A percentile compares a stretch with the other conserved stretches of the same genome.
These are phyloP conservation scores for Drosophila sulfurigaster DNA, from an alignment of 1,140 invertebrate species.

Conservation along the genomic window DNA sequence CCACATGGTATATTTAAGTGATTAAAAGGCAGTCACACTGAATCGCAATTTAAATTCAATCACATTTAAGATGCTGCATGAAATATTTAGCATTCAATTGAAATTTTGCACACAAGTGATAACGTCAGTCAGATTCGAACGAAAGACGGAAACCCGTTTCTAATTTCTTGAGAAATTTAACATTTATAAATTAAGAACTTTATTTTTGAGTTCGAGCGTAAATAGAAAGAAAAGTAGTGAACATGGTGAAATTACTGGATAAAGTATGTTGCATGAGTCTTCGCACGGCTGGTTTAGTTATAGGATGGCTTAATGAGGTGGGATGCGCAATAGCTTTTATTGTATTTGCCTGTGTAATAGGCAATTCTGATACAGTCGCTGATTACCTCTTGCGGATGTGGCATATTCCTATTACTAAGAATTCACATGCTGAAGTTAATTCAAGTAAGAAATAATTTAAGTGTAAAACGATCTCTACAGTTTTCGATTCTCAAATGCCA, in stretches of 20 bases:
- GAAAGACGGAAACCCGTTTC: background rate
- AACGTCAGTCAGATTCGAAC: background rate
- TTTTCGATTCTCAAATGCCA: too few species aligned
- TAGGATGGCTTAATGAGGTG: conserved; percentile 65
- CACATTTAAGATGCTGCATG: background rate
- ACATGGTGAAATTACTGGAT: conserved; percentile 46
- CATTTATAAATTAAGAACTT: too few species aligned
- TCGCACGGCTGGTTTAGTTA: conserved; percentile 62
- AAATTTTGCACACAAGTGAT: background rate
- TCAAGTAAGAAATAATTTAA: too few species aligned
- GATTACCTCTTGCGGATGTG: background rate
- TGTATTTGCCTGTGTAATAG: conserved; percentile 10
- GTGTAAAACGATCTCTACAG: too few species aligned
- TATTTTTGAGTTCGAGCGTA: background rate
- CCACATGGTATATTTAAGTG: too few species aligned
- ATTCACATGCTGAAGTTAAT: too few species aligned
- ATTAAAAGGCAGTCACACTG: too few species aligned
- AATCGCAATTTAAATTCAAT: too few species aligned
- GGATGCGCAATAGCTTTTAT: conserved; percentile 10
- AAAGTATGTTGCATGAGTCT: conserved; percentile 55
- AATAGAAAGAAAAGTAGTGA: background rate
- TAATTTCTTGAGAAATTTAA: background rate
- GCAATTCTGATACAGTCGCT: background rate
- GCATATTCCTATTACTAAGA: too few species aligned
- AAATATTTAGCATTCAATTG: background rate